phyloP scores from a whole-genome alignment of 2,888 invertebrate genomes.

The Molorchus minor region DNA sequence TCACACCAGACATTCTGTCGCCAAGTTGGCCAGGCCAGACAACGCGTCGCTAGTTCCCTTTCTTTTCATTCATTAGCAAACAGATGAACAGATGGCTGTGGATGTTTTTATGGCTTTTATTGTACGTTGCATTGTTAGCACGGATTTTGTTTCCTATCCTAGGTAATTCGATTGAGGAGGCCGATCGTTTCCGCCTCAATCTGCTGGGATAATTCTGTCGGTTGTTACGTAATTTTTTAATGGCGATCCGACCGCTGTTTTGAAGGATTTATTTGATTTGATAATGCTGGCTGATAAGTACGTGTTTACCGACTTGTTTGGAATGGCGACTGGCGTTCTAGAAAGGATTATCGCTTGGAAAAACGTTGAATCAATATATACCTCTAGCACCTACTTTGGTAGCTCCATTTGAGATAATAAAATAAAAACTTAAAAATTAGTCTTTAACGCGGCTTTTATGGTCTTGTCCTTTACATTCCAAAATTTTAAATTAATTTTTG shows the following conservation, averaged over 20 bases:
- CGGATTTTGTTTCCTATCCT: constrained; percentile 14
- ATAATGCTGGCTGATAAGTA: neutral
- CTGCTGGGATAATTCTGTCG: neutral
- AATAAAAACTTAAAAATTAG: too few species aligned
- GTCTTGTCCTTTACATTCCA: too few species aligned
- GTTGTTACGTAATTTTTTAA: constrained; percentile 21
- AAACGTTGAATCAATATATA: too few species aligned
- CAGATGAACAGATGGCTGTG: constrained; percentile 36
- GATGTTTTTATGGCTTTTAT: constrained; percentile 36
- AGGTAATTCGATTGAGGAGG: neutral
- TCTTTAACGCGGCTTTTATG: too few species aligned
- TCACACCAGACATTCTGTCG: constrained; percentile 95
- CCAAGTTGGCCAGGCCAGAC: constrained; percentile 85
- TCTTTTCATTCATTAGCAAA: constrained; percentile 53
- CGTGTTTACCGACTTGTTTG: neutral
- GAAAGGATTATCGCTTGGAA: too few species aligned
- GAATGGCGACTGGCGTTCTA: too few species aligned
- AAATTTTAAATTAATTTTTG: too few species aligned
- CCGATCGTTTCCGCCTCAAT: neutral
- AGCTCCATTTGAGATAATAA: too few species aligned
- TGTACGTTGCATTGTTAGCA: constrained; percentile 27
- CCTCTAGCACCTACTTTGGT: too few species aligned
- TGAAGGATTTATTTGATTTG: neutral
- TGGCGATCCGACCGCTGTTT: constrained; percentile 4
- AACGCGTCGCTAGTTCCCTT: constrained; percentile 72